Conservation (phyloP, 2,888 invertebrate genomes). For the Trachelus iudaicus region DNA sequence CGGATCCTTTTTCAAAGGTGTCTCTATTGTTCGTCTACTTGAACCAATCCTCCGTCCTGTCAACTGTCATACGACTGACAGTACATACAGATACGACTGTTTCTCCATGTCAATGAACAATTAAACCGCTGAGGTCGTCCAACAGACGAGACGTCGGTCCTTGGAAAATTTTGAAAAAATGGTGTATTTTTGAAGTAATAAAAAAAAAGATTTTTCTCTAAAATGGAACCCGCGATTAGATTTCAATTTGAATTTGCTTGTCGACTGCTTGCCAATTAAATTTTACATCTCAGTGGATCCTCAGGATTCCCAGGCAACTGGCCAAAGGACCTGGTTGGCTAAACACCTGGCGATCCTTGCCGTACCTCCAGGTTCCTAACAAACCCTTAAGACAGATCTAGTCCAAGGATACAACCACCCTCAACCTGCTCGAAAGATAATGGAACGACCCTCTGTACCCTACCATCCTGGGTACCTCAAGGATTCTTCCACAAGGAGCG, state of each 20-base stretch:
- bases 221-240: background rate
- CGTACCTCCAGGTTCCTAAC: background rate
- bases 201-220: no score
- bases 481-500: slow-evolving; percentile 34
- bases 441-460: slow-evolving; percentile 7
- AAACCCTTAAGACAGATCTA: slow-evolving; percentile 39
- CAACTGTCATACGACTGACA: background rate
- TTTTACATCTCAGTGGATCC: background rate
- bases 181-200: no score
- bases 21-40: background rate
- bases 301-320: background rate
- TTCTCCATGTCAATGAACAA: background rate
- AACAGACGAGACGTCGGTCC: background rate
- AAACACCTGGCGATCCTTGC: background rate
- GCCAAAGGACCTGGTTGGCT: background rate
- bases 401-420: slow-evolving; percentile 47
- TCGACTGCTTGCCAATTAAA: background rate
- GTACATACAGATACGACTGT: background rate
- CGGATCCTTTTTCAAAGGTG: background rate
- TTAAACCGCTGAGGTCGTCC: background rate
- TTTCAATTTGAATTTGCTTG: background rate
- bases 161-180: background rate
- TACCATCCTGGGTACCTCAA: background rate
- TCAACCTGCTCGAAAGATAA: slow-evolving; percentile 42
- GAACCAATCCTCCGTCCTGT: background rate